Base-by-base conservation (phyloP, 2,797 vertebrate species). In the Erethizon dorsatum region DNA sequence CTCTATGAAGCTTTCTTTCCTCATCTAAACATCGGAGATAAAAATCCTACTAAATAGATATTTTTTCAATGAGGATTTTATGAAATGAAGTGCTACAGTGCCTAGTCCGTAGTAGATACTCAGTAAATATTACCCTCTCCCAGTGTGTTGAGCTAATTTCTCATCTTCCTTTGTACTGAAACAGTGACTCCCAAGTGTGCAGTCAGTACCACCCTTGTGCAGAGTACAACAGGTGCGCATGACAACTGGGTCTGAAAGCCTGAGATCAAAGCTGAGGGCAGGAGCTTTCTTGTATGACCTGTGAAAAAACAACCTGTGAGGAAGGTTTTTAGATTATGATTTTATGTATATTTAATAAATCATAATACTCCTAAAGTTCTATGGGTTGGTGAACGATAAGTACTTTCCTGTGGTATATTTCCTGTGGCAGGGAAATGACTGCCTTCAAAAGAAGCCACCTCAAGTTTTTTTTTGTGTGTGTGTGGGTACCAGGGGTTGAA, bases 301-400 rank as follows among this genome's bases (percentile, higher is more conserved):
- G 57, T 59, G 12, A 50, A 88, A 61, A 75, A 14, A 20, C 28
- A 57, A n/a, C 50, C 56, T 80, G 31, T 59, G 82, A 41, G 52
- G 37, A 97, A 41, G 37, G 37, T 47, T 11, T 83, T 92, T 31
- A 84, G 75, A 69, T 82, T 79, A 83, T 61, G 54, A 45, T 61
- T 94, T 90, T 61, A 37, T 71, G 69, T 84, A 78, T 56, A 73
- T 45, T 87, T 86, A 96, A 92, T 95, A 90, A 78, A 28, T 92
- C 59, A 61, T 61, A 84, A 77, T 82, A 28, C 2, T 71, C 54
- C 31, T 37, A 33, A 75, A 65, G 11, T 82, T 77, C 33, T 77
- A 6, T 83, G 90, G 50, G 50, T 59, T 84, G 22, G 52, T 87
- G 54, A 90, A 80, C 11, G 78, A 7, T 52, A 63, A 93, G 61